Conservation (phyloP, 2,888 invertebrate species). For the Buathra laborator region DNA sequence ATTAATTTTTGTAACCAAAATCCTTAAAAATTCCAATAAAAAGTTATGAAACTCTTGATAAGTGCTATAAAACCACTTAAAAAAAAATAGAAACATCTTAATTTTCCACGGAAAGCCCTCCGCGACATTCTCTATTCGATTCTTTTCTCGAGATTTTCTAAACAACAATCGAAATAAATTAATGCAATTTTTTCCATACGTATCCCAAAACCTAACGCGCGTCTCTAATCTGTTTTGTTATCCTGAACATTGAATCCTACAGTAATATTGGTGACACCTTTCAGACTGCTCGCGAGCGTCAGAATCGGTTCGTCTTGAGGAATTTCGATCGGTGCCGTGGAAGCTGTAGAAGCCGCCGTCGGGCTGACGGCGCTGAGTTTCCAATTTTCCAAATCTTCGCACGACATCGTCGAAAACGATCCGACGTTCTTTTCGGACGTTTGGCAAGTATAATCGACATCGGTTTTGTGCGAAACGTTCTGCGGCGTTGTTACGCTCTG, state of each 20-base stretch:
- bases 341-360: constrained; percentile 10
- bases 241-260: constrained; percentile 80
- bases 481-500: constrained; percentile 79
- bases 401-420: constrained; percentile 77
- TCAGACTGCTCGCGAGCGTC: constrained; percentile 80
- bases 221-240: constrained; percentile 63
- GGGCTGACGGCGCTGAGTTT: constrained; percentile 66
- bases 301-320: constrained; percentile 76
- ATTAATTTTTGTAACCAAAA: too few relatives aligned
- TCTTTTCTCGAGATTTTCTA: background rate
- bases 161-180: background rate
- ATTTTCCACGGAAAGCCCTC: background rate
- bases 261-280: constrained; percentile 76
- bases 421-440: constrained; percentile 71
- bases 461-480: constrained; percentile 50
- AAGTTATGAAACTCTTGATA: too few relatives aligned
- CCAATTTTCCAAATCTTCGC: constrained; percentile 76
- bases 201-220: background rate
- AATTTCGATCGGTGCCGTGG: constrained; percentile 36
- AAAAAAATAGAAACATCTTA: background rate
- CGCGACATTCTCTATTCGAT: background rate
- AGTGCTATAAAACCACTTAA: too few relatives aligned
- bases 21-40: too few relatives aligned
- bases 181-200: background rate
- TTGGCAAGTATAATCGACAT: constrained; percentile 57